phyloP scores from a whole-genome alignment of 2,888 invertebrate species.

The Biston betularia region DNA sequence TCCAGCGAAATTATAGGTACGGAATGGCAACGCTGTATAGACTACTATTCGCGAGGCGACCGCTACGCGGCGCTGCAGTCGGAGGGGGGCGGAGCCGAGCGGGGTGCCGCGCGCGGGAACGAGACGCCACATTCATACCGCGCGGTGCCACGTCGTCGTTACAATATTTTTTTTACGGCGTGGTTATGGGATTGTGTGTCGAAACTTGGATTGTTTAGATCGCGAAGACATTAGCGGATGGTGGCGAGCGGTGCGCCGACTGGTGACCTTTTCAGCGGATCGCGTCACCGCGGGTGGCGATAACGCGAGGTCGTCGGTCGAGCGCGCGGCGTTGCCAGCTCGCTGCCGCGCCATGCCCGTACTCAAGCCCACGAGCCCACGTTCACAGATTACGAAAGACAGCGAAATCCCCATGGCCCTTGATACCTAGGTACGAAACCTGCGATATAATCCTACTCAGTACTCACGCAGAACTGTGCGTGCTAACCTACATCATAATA shows the following conservation, averaged over 20 bases:
- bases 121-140: conserved; percentile 60
- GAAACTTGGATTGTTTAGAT: conserved; percentile 78
- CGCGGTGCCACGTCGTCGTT: conserved; percentile 59
- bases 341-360: conserved; percentile 58
- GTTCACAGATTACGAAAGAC: conserved; percentile 73
- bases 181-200: conserved; percentile 73
- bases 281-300: conserved; percentile 78
- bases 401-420: conserved; percentile 73
- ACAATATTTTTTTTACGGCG: conserved; percentile 67
- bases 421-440: conserved; percentile 19
- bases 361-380: conserved; percentile 68
- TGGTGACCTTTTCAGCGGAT: conserved; percentile 81
- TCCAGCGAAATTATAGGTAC: conserved; percentile 86
- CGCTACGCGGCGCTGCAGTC: conserved; percentile 77
- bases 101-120: conserved; percentile 69
- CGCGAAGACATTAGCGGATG: conserved; percentile 74
- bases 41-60: conserved; percentile 74
- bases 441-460: conserved; percentile 57
- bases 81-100: conserved; percentile 78
- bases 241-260: conserved; percentile 63
- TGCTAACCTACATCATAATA: conserved; percentile 53
- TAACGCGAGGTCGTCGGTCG: conserved; percentile 83
- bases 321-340: conserved; percentile 79
- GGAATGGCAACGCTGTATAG: conserved; percentile 86
- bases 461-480: conserved; percentile 56